Base-by-base conservation (phyloP, 2,113 vertebrate genomes). In the Oryzias melastigma region DNA sequence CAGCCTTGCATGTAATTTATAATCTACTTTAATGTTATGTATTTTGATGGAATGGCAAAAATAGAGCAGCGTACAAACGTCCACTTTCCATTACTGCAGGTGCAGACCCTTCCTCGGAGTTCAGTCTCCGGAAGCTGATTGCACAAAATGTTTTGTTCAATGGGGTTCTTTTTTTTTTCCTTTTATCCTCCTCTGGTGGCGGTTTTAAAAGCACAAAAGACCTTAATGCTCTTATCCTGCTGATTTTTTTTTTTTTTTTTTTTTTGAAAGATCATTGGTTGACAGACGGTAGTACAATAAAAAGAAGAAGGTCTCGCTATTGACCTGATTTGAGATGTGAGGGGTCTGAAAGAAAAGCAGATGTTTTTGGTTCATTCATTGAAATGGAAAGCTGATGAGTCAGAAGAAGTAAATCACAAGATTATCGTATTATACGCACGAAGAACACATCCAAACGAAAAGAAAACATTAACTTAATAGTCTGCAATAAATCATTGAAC, bases 111-210 rank as follows among this genome's bases (percentile, higher is more conserved):
- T 81, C 78, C 70, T 80, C 50, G 79, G 71, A 58, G 27, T 57
- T 52, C 58, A 87, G 75, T 81, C 84, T 82, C 79, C 72, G 78
- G 74, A 77, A 88, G 81, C 86, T 88, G 85, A 89, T 90, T 89
- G 82, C 82, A 75, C 85, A 83, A 82, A 87, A 86, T 85, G 80
- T 75, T 12, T 35, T 82, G 79, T 84, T 86, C 78, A 82, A 85
- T 72, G 61, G 68, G 75, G 68, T 57, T 40, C 61, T 74, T 68
- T 82, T 74, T 68, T 82, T 81, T 83, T 68, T 61, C 56, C 59
- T 46, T 65, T 53, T 14, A 55, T 76, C 71, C 65, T 78, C 20
- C 45, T 72, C 59, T 43, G 19, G 52, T 57, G 41, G 19, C 55
- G 68, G 79, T 80, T 64, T 72, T 27, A 17, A 59, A 65, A 66